Evolutionary conservation across 1,140 invertebrate species (phyloP).

Genomic region (Acarapis woodi): DNA sequence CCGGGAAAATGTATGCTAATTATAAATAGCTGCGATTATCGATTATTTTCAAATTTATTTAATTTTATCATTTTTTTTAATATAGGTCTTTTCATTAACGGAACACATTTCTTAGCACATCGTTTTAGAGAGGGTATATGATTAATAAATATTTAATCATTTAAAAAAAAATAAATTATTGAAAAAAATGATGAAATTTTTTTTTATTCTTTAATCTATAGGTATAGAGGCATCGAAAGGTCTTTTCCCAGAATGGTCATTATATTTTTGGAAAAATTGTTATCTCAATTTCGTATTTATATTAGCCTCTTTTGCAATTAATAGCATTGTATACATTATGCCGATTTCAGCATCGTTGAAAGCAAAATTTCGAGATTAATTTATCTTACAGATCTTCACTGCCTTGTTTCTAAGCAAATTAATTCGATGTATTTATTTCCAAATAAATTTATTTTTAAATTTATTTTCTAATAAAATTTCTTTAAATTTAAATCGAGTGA

Average conservation of each 20-base stretch:
- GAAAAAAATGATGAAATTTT: too few species aligned
- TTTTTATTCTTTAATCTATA: too few species aligned
- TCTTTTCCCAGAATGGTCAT: slow-evolving; percentile 15
- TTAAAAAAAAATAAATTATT: too few species aligned
- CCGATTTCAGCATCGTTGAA: slow-evolving; percentile 56
- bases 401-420: too few species aligned
- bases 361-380: slow-evolving; percentile 54
- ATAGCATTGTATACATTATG: slow-evolving; percentile 51
- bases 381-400: too few species aligned
- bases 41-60: too few species aligned
- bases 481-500: too few species aligned
- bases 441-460: too few species aligned
- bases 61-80: slow-evolving; percentile 32
- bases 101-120: slow-evolving; percentile 17
- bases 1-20: slow-evolving; percentile 26
- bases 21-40: too few species aligned
- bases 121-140: slow-evolving; percentile 1
- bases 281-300: slow-evolving; percentile 54
- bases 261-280: slow-evolving; percentile 41
- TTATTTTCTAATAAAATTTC: too few species aligned
- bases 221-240: slow-evolving; percentile 7
- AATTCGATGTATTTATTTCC: too few species aligned
- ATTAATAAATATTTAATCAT: too few species aligned
- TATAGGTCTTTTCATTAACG: slow-evolving; percentile 25
- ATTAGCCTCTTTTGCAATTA: slow-evolving; percentile 41